These are phyloP conservation scores for Idaea straminata DNA, from an alignment of 2,888 invertebrate species.

Conservation along the genomic window DNA sequence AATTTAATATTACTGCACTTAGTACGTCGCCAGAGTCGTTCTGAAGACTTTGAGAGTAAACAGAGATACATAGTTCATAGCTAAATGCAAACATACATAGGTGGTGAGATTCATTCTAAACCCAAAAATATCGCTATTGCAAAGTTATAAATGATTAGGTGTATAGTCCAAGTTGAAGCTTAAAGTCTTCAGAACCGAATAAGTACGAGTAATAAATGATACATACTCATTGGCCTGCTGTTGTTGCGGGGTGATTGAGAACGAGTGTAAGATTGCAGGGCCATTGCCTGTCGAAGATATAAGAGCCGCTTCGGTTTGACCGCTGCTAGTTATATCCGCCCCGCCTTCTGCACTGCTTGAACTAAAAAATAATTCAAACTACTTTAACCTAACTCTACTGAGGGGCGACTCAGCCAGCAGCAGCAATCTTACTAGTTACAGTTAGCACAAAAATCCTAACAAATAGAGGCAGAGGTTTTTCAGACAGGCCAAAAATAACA, in stretches of 20 bases:
- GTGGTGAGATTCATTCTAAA: background rate
- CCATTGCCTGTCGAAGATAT: conserved; percentile 73
- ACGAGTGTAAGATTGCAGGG: conserved; percentile 61
- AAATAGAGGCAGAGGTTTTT: background rate
- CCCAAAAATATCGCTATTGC: background rate
- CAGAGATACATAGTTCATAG: conserved; percentile 1
- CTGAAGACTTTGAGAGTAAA: conserved; percentile 6
- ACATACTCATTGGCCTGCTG: conserved; percentile 68
- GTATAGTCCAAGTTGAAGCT: conserved; percentile 8
- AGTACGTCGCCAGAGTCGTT: conserved; percentile 9
- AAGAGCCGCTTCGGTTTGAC: conserved; percentile 62
- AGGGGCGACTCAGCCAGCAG: background rate
- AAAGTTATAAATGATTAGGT: background rate
- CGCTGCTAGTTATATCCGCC: conserved; percentile 70
- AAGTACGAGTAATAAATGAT: conserved; percentile 11
- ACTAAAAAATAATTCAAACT: conserved; percentile 36
- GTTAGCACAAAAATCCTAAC: background rate
- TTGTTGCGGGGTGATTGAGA: conserved; percentile 60
- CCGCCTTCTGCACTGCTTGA: conserved; percentile 73
- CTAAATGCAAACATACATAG: background rate
- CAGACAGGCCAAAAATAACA: conserved; percentile 3
- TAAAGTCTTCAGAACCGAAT: conserved; percentile 17
- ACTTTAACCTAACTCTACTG: background rate
- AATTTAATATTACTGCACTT: conserved; percentile 30
- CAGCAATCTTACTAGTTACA: background rate